These are phyloP conservation scores for Aplodontia rufa DNA, from an alignment of 2,113 vertebrate genomes.

Conservation along the genomic window DNA sequence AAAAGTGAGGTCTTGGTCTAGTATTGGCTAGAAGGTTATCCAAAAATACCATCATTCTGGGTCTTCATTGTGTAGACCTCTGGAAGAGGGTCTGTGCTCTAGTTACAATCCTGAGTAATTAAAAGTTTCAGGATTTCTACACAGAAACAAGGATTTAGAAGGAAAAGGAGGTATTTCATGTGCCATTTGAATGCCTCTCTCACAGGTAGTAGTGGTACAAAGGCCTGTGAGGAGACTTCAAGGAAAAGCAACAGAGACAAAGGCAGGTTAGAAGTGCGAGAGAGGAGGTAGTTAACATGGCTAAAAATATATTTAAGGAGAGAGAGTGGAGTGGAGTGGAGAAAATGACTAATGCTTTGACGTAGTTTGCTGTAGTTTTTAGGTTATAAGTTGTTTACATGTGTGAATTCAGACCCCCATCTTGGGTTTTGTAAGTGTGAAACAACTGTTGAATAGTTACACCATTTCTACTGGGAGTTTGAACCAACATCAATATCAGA, in stretches of 20 bases:
- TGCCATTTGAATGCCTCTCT: not conserved
- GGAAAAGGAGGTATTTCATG: not conserved
- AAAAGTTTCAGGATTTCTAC: not conserved
- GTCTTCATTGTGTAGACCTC: not conserved
- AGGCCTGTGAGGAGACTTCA: not conserved
- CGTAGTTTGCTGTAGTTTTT: not conserved
- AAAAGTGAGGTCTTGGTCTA: not conserved
- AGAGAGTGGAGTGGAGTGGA: conserved; percentile 8
- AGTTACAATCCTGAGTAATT: not conserved
- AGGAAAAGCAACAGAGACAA: not conserved
- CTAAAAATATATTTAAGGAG: not conserved
- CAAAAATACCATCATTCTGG: not conserved
- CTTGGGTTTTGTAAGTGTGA: conserved; percentile 19
- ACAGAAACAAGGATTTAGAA: conserved; percentile 42
- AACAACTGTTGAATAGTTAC: not conserved
- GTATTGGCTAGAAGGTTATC: not conserved
- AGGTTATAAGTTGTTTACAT: not conserved
- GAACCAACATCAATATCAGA: not conserved
- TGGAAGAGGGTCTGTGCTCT: not conserved
- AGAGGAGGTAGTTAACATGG: not conserved
- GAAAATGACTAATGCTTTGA: conserved; percentile 44
- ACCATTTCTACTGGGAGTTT: conserved; percentile 28
- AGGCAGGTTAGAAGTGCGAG: not conserved
- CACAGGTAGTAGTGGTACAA: not conserved
- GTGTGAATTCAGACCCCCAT: not conserved